Conservation (phyloP, 2,113 vertebrate genomes). For the Hemicordylus capensis region DNA sequence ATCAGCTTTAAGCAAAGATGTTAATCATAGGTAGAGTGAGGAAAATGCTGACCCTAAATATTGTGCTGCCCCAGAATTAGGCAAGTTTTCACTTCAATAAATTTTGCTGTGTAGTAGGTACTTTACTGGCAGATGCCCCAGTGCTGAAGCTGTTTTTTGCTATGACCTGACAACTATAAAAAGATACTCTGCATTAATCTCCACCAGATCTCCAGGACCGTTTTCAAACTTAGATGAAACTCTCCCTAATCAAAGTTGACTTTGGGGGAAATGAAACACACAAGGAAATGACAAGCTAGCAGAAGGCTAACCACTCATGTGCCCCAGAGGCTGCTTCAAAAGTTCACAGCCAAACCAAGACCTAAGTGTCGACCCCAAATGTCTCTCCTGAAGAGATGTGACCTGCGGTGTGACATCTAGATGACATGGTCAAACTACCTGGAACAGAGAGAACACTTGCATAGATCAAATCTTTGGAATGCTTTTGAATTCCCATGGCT, state of each 20-base stretch:
- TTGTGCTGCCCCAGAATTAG: slow-evolving; percentile 15
- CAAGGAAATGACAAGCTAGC: slow-evolving; percentile 41
- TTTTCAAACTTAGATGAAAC: slow-evolving; percentile 56
- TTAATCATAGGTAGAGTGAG: background rate
- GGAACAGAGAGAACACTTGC: slow-evolving; percentile 9
- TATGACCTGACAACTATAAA: slow-evolving; percentile 32
- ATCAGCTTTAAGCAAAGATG: background rate
- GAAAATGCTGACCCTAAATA: slow-evolving; percentile 45
- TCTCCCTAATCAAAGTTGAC: slow-evolving; percentile 64
- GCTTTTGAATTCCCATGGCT: slow-evolving; percentile 19
- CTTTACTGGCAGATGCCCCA: slow-evolving; percentile 27
- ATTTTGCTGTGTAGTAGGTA: slow-evolving; percentile 51
- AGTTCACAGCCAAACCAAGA: slow-evolving; percentile 10
- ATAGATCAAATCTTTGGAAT: slow-evolving; percentile 36
- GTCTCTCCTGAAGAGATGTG: slow-evolving; percentile 30
- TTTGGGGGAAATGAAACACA: slow-evolving; percentile 67
- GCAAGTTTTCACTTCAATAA: slow-evolving; percentile 27
- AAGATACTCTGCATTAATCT: slow-evolving; percentile 6
- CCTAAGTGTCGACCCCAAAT: slow-evolving; percentile 34
- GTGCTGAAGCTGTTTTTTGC: slow-evolving; percentile 20
- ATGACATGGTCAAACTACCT: slow-evolving; percentile 13
- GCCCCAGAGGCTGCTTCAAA: slow-evolving; percentile 31
- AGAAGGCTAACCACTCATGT: slow-evolving; percentile 17
- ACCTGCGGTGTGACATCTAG: slow-evolving; percentile 33
- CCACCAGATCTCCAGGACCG: slow-evolving; percentile 54